Evolutionary conservation across 2,888 invertebrate species (phyloP), one percentile per base, ranked within the genome.

Genomic region (Caenorhabditis sp.): DNA sequence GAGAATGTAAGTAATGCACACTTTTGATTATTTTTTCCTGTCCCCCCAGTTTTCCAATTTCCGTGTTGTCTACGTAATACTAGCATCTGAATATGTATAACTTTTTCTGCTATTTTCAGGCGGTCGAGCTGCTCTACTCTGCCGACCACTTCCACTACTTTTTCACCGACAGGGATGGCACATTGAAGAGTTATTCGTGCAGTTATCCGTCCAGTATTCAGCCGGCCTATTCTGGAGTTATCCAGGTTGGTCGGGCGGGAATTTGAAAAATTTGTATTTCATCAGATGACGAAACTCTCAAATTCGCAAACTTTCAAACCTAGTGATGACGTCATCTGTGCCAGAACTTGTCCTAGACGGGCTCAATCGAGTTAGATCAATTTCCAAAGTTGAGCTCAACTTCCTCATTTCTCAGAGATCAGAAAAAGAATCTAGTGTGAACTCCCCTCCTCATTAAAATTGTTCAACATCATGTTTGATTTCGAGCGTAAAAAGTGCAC

Each of bases 81-180:
- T n/a, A n/a, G n/a, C 19, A 14, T 19, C 12, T 19, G 6, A n/a
- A 49, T 35, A 19, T 35, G 28, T n/a, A 31, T 51, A 47, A 44
- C 14, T 7, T 16, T 44, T 0, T 16, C 16, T 51, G 7, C 0
- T 49, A 1, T 73, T 38, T 59, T 68, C 54, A 85, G 66, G 89
- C 90, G 4, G 90, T 90, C 22, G 90, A 91, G 14, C 79, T 90
- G 31, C 86, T 92, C 68, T 86, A 86, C 49, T 84, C 86, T 31
- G 92, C 90, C 54, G 92, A 92, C 69, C 92, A 92, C 64, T 92
- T 92, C 86, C 89, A 91, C 72, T 92, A 88, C 77, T 92, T 92
- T 86, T 92, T 92, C 87, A 92, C 92, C 10, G 92, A 87, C 63
- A 63, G 87, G 19, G 92, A 92, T 64, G 92, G 92, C 41, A 92